Evolutionary conservation across 2,113 vertebrate genomes (phyloP).

Genomic region (Onychostoma macrolepis): DNA sequence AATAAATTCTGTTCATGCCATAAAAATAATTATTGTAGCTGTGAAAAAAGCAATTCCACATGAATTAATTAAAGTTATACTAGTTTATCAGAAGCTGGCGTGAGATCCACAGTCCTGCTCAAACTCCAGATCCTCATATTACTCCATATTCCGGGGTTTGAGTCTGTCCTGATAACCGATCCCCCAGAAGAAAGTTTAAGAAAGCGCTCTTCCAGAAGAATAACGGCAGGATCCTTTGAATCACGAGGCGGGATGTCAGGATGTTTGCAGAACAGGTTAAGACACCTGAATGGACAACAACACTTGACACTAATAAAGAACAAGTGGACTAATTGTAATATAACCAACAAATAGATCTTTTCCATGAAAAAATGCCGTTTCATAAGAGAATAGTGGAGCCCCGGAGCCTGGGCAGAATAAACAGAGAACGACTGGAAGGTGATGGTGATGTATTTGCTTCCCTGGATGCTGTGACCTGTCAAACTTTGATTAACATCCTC

Average conservation of each 20-base stretch:
- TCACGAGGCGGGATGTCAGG: conserved; percentile 45
- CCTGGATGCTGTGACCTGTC: conserved; percentile 79
- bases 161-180: neutral
- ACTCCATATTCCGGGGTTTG: conserved; percentile 5
- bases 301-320: neutral
- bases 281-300: neutral
- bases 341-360: neutral
- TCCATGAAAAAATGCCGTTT: conserved; percentile 76
- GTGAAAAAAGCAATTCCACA: neutral
- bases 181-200: conserved; percentile 2
- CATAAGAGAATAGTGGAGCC: conserved; percentile 76
- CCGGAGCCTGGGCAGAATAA: conserved; percentile 66
- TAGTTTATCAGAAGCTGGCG: neutral
- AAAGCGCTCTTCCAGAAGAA: conserved; percentile 16
- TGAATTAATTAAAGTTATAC: neutral
- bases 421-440: conserved; percentile 44
- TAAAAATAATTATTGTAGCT: too few species aligned
- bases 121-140: conserved; percentile 5
- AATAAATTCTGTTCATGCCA: neutral
- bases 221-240: conserved; percentile 46
- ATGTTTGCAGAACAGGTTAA: neutral
- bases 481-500: conserved; percentile 74
- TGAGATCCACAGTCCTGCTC: neutral
- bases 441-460: conserved; percentile 67
- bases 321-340: neutral